These are phyloP conservation scores for Shinisaurus crocodilurus DNA, from an alignment of 2,113 vertebrate species.

Conservation along the genomic window DNA sequence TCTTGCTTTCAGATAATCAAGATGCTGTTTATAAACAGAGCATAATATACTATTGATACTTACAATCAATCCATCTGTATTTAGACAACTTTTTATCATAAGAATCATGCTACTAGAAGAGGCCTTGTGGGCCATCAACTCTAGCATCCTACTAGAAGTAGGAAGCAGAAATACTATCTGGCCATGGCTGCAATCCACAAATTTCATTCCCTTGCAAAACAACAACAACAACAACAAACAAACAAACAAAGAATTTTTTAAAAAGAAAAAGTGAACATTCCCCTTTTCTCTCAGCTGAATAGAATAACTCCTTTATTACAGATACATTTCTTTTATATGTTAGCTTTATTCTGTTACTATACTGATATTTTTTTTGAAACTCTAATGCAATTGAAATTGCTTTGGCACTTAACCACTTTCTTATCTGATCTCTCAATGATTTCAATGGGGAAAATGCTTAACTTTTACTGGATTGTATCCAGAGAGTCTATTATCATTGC, in stretches of 20 bases:
- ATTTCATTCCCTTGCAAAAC: not conserved
- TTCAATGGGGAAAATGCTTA: not conserved
- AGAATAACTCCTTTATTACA: not conserved
- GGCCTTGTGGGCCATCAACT: not conserved
- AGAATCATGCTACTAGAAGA: not conserved
- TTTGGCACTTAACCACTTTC: not conserved
- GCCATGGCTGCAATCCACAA: not conserved
- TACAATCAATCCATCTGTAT: conserved; percentile 19
- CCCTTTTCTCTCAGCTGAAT: not conserved
- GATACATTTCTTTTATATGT: not conserved
- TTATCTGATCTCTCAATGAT: not conserved
- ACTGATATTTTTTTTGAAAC: not conserved
- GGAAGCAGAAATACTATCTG: not conserved
- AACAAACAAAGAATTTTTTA: not conserved
- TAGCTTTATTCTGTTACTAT: not conserved
- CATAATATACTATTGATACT: not conserved
- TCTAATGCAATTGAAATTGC: not conserved
- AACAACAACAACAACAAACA: too few relatives aligned
- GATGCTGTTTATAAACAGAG: not conserved
- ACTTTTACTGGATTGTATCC: not conserved
- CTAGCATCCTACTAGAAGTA: not conserved
- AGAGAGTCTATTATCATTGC: not conserved
- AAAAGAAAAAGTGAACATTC: too few relatives aligned
- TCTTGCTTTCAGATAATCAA: too few relatives aligned
- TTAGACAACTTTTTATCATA: not conserved